Base-by-base conservation (phyloP, 2,113 vertebrate species). In the Cyprinodon variegatus region DNA sequence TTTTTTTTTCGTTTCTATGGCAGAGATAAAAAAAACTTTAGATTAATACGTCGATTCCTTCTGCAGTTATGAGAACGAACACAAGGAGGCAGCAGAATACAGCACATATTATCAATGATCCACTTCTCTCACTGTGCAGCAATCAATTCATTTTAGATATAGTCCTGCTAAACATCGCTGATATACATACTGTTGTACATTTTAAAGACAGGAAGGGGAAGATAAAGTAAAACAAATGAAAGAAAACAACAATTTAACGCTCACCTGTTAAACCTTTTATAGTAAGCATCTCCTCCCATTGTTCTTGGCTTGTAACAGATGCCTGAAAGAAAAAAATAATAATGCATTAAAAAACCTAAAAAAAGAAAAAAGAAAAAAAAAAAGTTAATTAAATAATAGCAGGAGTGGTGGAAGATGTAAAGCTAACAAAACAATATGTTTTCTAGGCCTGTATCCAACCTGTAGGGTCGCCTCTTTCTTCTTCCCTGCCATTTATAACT, bases 201-300 rank as follows among this genome's bases (percentile, higher is more conserved):
- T 5, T 50, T 50, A 50, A 17, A 53, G 50, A 20, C 50, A 53
- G 6, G 2, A 53, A 57, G n/a, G 4, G 11, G 2, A 17, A 15
- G 41, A 50, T 20, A 43, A 60, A 41, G 5, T 5, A 61, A 61
- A 22, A 5, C 3, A 12, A 36, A 36, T 1, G 3, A 36, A 36
- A 36, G 1, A 37, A 37, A 68, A 15, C 11, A 45, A 6, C 15
- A 12, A 1, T 36, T 36, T 65, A 0, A 20, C 13, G 0, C 1
- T 75, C 93, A 99, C 97, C 97, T 79, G 93, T 95, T 82, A 99
- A 92, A 83, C 97, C 97, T 92, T 93, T 96, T 45, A 92, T 94
- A 43, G 91, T 85, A 62, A 98, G 93, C 92, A 96, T 90, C 77
- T 97, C 96, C 62, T 96, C 96, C 97, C 98, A 99, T 64, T 96